These are phyloP conservation scores for Branchellion lobata DNA, from an alignment of 2,888 invertebrate genomes.

Conservation along the genomic window DNA sequence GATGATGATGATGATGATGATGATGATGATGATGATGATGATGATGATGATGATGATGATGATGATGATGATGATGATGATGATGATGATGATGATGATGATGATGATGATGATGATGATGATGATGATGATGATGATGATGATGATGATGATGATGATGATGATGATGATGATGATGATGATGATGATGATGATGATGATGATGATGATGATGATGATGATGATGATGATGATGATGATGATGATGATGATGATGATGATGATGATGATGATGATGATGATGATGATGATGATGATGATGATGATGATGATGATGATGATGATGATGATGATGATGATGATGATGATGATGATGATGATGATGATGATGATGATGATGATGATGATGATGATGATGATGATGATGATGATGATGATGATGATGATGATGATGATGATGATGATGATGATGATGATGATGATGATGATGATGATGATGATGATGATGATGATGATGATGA, in stretches of 20 bases:
- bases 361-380: background rate
- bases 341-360: constrained; percentile 14
- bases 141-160: background rate
- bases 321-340: background rate
- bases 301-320: constrained; percentile 17
- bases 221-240: background rate
- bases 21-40: background rate
- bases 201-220: constrained; percentile 11
- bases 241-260: constrained; percentile 10
- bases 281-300: background rate
- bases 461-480: background rate
- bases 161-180: constrained; percentile 11
- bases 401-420: constrained; percentile 4
- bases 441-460: constrained; percentile 11
- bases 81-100: background rate
- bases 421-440: background rate
- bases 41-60: constrained; percentile 5
- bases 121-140: constrained; percentile 2
- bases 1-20: background rate
- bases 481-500: constrained; percentile 10
- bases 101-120: background rate
- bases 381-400: constrained; percentile 7
- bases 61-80: constrained; percentile 12
- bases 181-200: background rate
- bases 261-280: constrained; percentile 2